Evolutionary conservation across 2,888 invertebrate genomes (phyloP).

Genomic region (Cephus spinipes): DNA sequence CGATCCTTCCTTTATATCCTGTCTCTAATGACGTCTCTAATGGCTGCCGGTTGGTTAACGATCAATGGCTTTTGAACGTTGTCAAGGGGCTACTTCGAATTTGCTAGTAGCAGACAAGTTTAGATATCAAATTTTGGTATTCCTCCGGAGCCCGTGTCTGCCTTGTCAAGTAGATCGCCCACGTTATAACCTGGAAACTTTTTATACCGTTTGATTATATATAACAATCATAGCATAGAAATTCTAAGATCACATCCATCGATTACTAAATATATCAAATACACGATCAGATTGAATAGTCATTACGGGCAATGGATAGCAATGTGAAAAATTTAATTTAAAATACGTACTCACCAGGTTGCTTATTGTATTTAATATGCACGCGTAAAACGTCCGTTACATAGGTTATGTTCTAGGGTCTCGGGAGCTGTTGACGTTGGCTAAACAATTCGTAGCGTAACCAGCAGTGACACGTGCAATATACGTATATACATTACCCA

Average conservation of each 20-base stretch:
- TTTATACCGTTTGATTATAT: not conserved
- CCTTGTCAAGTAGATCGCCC: not conserved
- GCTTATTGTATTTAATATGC: not conserved
- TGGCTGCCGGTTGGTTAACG: not conserved
- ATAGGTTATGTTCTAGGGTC: not conserved
- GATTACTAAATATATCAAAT: no score
- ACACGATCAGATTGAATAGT: no score
- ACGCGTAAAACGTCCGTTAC: no score
- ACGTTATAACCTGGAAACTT: not conserved
- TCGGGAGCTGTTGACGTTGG: not conserved
- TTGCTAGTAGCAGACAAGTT: no score
- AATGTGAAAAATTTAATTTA: no score
- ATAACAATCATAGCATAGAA: not conserved
- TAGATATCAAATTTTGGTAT: no score
- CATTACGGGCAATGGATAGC: no score
- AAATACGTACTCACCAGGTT: not conserved
- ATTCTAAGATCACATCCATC: no score
- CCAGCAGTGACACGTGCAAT: no score
- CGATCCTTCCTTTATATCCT: not conserved
- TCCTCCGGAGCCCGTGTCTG: not conserved
- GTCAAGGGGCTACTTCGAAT: not conserved
- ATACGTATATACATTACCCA: not conserved
- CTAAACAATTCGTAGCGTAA: no score
- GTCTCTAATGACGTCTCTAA: not conserved
- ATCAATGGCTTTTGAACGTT: not conserved